A percentile compares a stretch with the other conserved stretches of the same genome.
These are phyloP conservation scores for Microtus californicus DNA, from an alignment of 2,797 vertebrate genomes.

Conservation along the genomic window DNA sequence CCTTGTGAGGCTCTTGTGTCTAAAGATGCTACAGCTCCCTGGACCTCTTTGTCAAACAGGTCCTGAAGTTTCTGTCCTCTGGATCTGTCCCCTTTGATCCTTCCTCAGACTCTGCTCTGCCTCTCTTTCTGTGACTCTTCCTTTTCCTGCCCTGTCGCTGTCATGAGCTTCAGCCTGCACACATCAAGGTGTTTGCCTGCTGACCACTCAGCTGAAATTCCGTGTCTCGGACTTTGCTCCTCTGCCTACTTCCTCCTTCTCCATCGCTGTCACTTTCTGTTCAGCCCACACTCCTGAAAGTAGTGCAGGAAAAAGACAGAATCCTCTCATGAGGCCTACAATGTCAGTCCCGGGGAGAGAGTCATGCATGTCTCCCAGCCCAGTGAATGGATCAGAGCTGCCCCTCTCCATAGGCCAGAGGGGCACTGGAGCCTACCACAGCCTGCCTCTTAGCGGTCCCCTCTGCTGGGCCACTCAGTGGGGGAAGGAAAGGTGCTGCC, in stretches of 20 bases:
- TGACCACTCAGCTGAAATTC: not conserved
- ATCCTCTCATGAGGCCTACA: not conserved
- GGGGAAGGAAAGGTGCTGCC: not conserved
- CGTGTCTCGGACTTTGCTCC: not conserved
- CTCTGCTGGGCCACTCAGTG: no score
- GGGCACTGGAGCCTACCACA: no score
- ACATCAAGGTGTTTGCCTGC: accelerated
- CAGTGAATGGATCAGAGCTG: not conserved
- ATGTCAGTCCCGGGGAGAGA: no score
- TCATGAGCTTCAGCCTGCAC: not conserved
- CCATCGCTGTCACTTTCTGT: no score
- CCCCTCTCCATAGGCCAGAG: not conserved
- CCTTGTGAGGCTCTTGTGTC: not conserved
- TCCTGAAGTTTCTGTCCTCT: not conserved
- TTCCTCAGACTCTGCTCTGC: not conserved
- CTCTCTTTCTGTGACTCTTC: not conserved
- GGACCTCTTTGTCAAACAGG: not conserved
- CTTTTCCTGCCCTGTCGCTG: not conserved
- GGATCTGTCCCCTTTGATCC: not conserved
- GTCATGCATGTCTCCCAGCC: accelerated
- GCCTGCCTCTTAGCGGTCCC: no score
- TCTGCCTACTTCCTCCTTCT: not conserved
- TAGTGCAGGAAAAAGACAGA: not conserved
- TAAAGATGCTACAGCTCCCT: not conserved
- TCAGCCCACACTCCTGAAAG: not conserved